Base-by-base conservation (phyloP, 2,888 invertebrate species). In the Drosophila antonietae region DNA sequence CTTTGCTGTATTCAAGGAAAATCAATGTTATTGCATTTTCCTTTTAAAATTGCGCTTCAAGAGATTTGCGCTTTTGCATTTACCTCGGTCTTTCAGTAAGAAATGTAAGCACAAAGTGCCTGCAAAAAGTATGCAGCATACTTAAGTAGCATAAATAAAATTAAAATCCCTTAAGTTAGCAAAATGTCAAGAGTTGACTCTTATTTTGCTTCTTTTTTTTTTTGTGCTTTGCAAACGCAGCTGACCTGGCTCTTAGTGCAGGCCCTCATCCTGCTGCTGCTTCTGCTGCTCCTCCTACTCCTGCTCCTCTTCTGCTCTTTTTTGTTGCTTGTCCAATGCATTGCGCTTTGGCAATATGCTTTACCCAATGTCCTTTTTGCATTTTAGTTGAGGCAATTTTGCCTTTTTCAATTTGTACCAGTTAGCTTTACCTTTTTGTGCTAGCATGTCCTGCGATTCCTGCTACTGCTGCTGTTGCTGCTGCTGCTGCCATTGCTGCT, bases 371-470 rank as follows among this genome's bases (percentile, higher is more conserved):
- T 88, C 87, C 83, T 80, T 86, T 75, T 75, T 81, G 56, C 76
- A 74, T 80, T 85, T 80, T 66, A 80, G 80, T 70, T 70, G 68
- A 76, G 74, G 81, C 72, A 78, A 80, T 88, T 88, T 88, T 44
- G 68, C 60, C 62, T 65, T 79, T 80, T 80, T 79, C 80, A 74
- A 73, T 83, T 85, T 73, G 80, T 78, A 51, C 39, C 60, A 67
- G 59, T 56, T 61, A 58, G 49, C 67, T 65, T 41, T 47, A 55
- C 64, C 51, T 58, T 43, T 47, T 67, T 64, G 3, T 53, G 20
- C 52, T 9, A 8, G 35, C 35, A 18, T 60, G 62, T 59, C 67
- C 61, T 67, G 46, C 49, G 64, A 44, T 81, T 75, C 52, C 63
- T 67, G 56, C 55, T 28, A 28, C 28, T 28, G 28, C 28, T 28